Evolutionary conservation across 1,140 invertebrate genomes (phyloP).

Genomic region (Drosophila micromelanica): DNA sequence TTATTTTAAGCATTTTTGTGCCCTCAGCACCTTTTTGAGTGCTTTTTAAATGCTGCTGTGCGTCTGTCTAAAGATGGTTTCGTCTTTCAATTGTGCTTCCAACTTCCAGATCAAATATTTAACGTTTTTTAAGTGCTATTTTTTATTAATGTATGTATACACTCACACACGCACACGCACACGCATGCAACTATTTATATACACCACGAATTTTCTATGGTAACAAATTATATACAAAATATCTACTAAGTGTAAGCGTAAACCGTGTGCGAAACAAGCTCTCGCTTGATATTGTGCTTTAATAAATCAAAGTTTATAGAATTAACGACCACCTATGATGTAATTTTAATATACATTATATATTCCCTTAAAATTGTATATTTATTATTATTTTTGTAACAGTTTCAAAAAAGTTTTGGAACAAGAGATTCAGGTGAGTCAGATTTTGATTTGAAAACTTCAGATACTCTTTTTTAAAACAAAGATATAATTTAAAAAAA

Average conservation of each 20-base stretch:
- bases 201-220: constrained; percentile 72
- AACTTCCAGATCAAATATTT: constrained; percentile 50
- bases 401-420: too few relatives aligned
- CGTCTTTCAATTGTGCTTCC: constrained; percentile 61
- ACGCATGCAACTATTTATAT: constrained; percentile 63
- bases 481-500: too few relatives aligned
- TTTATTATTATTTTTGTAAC: not conserved
- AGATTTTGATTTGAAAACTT: too few relatives aligned
- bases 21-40: constrained; percentile 15
- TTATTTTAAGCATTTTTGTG: constrained; percentile 30
- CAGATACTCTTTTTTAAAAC: too few relatives aligned
- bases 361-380: not conserved
- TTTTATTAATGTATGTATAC: constrained; percentile 44
- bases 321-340: not conserved
- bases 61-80: constrained; percentile 20
- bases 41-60: constrained; percentile 33
- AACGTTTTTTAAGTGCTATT: constrained; percentile 69
- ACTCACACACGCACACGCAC: constrained; percentile 14
- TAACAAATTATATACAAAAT: constrained; percentile 60
- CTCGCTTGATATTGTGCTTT: constrained; percentile 73
- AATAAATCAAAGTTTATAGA: constrained; percentile 51
- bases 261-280: constrained; percentile 64
- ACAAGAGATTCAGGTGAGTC: too few relatives aligned
- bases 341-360: too few relatives aligned
- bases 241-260: constrained; percentile 49